Evolutionary conservation across 2,888 invertebrate genomes (phyloP), one percentile per base, ranked within the genome.

Genomic region (Notodonta dromedarius): DNA sequence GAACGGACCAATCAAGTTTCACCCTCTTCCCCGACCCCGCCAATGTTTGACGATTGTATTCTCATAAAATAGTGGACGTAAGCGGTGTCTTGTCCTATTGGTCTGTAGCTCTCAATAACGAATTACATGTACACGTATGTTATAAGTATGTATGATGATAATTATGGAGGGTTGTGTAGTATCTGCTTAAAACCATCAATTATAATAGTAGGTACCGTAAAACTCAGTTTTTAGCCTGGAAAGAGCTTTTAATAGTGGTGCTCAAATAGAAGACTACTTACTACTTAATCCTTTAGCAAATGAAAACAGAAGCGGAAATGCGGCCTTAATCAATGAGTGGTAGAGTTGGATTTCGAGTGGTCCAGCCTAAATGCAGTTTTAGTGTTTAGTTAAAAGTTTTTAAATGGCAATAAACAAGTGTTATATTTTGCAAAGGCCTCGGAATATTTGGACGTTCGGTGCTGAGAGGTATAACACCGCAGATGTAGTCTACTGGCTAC

Each of bases 321-420:
- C 7, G 12, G 63, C 63, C 46, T 57, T 65, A 57, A 0, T 2
- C 0, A 0, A 1, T 16, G 0, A 0, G 0, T 0, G 4, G 51
- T 58, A 69, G 44, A 61, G 57, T 62, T 56, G 2, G 53, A 35
- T 44, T 65, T 71, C 7, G 35, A 35, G 4, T 57, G 46, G 0
- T 5, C 32, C 13, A 9, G 42, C 53, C 51, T 65, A 63, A 73
- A 73, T 74, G 67, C 70, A 71, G 65, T 74, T 74, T 73, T 69
- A 67, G 67, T 24, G 24, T 66, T 63, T 60, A 50, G 59, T 60
- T 67, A 0, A 67, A 78, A 80, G 79, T 71, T 76, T 78, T 76
- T 73, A 77, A 24, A 74, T 65, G 69, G 70, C 69, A 65, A 77
- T 79, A 79, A 79, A 81, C 70, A 78, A 77, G 77, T 81, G 74